Conservation (phyloP, 2,113 vertebrate species). For the Fukomys damarensis region DNA sequence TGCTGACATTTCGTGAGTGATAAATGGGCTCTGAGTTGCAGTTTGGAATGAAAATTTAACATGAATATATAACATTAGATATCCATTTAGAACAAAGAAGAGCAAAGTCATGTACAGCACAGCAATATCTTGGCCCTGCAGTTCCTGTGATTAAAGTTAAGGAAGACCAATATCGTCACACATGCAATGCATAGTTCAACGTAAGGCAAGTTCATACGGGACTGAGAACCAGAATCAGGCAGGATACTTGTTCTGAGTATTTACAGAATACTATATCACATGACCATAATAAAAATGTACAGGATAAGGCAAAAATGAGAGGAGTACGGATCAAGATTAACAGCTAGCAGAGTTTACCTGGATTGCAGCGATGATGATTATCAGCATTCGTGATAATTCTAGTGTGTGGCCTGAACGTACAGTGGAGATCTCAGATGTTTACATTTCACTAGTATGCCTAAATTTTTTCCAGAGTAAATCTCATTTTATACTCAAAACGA, state of each 20-base stretch:
- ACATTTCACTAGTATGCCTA: neutral
- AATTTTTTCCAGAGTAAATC: neutral
- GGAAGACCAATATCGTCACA: neutral
- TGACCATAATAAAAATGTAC: neutral
- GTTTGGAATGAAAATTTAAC: no score
- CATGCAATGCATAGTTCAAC: neutral
- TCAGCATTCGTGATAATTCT: neutral
- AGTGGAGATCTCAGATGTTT: neutral
- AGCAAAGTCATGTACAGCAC: no score
- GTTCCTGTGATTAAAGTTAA: neutral
- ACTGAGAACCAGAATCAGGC: neutral
- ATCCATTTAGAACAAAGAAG: no score
- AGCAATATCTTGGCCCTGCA: no score
- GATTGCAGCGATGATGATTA: fast-evolving
- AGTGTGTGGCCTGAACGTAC: no score
- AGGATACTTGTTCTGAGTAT: neutral
- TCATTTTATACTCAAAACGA: neutral
- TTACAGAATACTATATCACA: neutral
- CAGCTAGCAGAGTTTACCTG: no score
- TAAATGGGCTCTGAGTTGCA: no score
- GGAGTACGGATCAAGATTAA: no score
- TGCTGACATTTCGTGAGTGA: no score
- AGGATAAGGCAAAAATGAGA: neutral
- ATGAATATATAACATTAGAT: no score
- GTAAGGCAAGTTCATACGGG: no score